phyloP scores from a whole-genome alignment of 2,113 vertebrate genomes.

The Semnornis frantzii region DNA sequence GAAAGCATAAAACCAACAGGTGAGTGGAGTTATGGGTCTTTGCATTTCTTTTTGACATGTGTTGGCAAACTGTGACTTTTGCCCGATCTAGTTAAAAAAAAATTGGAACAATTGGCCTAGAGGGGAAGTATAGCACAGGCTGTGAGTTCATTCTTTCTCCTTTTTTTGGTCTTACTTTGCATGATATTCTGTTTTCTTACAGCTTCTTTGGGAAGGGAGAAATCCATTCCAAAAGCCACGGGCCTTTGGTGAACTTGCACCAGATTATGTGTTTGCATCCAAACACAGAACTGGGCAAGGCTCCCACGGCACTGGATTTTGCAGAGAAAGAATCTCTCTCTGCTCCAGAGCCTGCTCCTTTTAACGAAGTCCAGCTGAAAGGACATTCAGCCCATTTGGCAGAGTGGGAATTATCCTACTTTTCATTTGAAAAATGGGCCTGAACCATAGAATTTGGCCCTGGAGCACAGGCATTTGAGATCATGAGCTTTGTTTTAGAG shows the following conservation, averaged over 20 bases:
- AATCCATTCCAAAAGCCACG: neutral
- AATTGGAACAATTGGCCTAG: neutral
- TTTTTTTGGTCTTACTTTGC: neutral
- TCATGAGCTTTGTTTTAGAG: neutral
- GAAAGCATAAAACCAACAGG: neutral
- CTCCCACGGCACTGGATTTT: neutral
- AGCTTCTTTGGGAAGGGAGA: neutral
- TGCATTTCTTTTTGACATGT: neutral
- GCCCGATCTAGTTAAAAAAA: neutral
- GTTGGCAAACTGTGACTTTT: neutral
- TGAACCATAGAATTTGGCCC: neutral
- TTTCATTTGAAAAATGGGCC: neutral
- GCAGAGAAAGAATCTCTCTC: neutral
- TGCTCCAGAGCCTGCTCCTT: neutral
- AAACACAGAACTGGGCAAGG: neutral
- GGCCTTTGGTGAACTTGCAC: constrained; percentile 7
- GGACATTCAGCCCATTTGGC: neutral
- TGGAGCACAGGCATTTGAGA: neutral
- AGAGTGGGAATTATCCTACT: neutral
- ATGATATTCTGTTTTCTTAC: neutral
- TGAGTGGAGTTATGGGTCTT: neutral
- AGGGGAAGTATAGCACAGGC: neutral
- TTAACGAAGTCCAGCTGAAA: neutral
- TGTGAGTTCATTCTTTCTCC: neutral
- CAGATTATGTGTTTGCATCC: neutral